A percentile compares a stretch with the other conserved stretches of the same genome.
phyloP scores from a whole-genome alignment of 2,888 invertebrate genomes.

The Epinotia nisella region DNA sequence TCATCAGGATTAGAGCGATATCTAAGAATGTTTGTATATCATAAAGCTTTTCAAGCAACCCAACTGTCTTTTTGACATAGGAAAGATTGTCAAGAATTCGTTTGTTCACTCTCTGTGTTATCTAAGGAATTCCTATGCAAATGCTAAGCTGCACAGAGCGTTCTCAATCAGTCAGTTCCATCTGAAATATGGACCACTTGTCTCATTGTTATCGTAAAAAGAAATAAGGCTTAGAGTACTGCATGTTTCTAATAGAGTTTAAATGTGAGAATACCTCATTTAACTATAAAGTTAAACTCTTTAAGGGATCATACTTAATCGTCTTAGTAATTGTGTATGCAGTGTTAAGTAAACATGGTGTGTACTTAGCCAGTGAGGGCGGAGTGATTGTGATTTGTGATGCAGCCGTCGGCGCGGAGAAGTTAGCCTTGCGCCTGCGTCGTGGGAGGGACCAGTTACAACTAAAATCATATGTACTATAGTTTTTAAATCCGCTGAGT shows the following conservation, averaged over 20 bases:
- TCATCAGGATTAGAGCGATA: not conserved
- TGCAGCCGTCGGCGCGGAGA: not conserved
- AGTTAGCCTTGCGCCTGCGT: conserved; percentile 29
- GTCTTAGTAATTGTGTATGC: not conserved
- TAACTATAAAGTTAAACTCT: no score
- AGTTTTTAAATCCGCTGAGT: no score
- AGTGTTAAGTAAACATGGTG: conserved; percentile 7
- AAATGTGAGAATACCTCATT: no score
- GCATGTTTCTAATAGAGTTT: no score
- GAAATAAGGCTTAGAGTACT: no score
- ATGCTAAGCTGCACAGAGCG: not conserved
- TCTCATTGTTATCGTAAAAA: no score
- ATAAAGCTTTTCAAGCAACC: not conserved
- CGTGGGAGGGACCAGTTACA: not conserved
- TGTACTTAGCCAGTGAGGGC: not conserved
- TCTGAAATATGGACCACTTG: not conserved
- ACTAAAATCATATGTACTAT: not conserved
- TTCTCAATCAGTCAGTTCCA: not conserved
- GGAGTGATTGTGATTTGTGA: not conserved
- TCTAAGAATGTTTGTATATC: not conserved
- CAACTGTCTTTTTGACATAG: not conserved
- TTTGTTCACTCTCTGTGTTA: not conserved
- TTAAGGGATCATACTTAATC: not conserved
- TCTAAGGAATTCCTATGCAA: not conserved
- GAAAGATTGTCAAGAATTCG: no score